Evolutionary conservation across 1,140 invertebrate species (phyloP).

Genomic region (Sitobion miscanthi): DNA sequence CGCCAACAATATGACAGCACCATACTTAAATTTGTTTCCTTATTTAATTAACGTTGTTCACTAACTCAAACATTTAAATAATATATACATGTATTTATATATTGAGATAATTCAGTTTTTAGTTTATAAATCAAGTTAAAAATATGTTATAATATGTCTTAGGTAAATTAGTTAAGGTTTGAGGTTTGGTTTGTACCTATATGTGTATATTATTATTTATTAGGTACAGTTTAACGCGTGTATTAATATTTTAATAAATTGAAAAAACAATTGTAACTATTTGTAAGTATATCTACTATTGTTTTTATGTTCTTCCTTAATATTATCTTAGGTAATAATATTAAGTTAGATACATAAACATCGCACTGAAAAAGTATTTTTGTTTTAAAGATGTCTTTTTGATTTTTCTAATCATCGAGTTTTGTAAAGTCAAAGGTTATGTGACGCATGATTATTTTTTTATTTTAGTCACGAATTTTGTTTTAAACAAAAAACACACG

Average conservation of each 20-base stretch:
- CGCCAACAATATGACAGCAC: not conserved
- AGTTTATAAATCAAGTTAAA: not conserved
- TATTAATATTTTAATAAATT: not conserved
- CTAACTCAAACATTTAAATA: not conserved
- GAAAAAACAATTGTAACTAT: not conserved
- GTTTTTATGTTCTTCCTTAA: not conserved
- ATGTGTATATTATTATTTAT: not conserved
- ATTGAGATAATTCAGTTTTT: not conserved
- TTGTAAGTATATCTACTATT: not conserved
- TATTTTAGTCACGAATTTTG: slow-evolving; percentile 38
- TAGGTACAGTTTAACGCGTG: not conserved
- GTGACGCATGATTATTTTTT: not conserved
- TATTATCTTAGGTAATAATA: not conserved
- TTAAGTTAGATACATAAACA: not conserved
- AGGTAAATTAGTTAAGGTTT: not conserved
- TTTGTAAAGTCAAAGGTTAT: not conserved
- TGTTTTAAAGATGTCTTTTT: not conserved
- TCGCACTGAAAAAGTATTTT: not conserved
- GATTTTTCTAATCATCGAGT: not conserved
- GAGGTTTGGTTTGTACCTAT: not conserved
- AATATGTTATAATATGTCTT: not conserved
- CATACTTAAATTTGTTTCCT: not conserved
- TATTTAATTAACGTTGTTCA: not conserved
- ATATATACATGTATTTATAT: not conserved
- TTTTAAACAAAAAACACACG: not conserved